phyloP scores from a whole-genome alignment of 1,140 invertebrate genomes.

The Euschistus heros region DNA sequence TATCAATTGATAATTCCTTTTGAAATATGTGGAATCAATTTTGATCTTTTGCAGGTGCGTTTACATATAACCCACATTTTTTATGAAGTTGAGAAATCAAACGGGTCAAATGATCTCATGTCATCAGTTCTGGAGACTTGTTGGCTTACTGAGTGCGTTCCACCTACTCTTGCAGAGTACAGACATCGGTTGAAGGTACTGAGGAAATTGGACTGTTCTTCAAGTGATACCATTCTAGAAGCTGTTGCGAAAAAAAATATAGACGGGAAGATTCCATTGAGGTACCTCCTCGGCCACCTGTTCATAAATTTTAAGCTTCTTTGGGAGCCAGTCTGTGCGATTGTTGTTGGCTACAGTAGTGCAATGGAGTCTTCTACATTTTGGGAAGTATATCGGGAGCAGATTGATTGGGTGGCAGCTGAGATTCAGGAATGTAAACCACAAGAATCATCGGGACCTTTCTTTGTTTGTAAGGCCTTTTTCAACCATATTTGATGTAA shows the following conservation, averaged over 20 bases:
- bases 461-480: too few species aligned
- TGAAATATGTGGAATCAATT: too few species aligned
- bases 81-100: slow-evolving; percentile 50
- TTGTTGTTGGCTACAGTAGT: slow-evolving; percentile 61
- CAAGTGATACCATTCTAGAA: slow-evolving; percentile 1
- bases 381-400: slow-evolving; percentile 61
- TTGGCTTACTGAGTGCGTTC: slow-evolving; percentile 54
- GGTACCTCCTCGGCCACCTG: slow-evolving; percentile 68
- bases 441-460: too few species aligned
- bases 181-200: slow-evolving; percentile 61
- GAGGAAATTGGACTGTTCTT: slow-evolving; percentile 48
- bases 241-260: background rate
- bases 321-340: slow-evolving; percentile 69
- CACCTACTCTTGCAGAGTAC: slow-evolving; percentile 59
- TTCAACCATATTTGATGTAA: too few species aligned
- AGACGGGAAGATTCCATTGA: slow-evolving; percentile 41
- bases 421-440: background rate
- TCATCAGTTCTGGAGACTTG: slow-evolving; percentile 50
- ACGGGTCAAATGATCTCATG: slow-evolving; percentile 32
- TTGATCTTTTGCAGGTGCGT: slow-evolving; percentile 48
- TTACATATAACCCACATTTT: slow-evolving; percentile 58
- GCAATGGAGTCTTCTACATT: slow-evolving; percentile 53
- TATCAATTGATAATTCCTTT: too few species aligned
- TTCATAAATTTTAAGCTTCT: slow-evolving; percentile 79
- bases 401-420: slow-evolving; percentile 40